phyloP scores from a whole-genome alignment of 2,888 invertebrate genomes.

The Tetragonula carbonaria region DNA sequence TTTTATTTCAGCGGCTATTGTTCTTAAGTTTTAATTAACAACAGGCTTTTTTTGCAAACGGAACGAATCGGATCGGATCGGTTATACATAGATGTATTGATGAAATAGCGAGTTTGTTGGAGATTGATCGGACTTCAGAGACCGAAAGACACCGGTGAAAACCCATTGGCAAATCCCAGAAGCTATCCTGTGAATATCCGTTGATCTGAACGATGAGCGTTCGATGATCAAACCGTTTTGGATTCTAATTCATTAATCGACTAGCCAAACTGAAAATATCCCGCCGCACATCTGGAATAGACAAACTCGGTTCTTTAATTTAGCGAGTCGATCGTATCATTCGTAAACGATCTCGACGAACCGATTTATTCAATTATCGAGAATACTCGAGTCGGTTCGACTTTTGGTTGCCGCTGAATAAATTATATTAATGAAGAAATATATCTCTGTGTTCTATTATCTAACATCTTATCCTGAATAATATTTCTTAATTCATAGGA shows the following conservation, averaged over 20 bases:
- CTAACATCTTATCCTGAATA: no score
- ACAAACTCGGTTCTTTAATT: neutral
- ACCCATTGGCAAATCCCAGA: neutral
- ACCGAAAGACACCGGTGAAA: neutral
- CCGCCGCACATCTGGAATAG: neutral
- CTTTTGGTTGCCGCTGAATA: neutral
- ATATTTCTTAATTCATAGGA: no score
- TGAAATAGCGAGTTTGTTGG: neutral
- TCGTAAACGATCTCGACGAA: neutral
- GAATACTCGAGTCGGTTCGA: neutral
- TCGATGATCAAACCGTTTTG: neutral
- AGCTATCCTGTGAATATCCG: neutral
- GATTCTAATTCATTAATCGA: neutral
- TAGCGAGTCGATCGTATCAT: neutral
- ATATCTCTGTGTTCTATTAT: neutral
- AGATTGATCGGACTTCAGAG: neutral
- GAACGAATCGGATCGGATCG: neutral
- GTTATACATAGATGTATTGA: neutral
- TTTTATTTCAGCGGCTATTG: neutral
- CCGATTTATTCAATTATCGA: neutral
- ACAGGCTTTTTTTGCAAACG: neutral
- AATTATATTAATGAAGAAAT: neutral
- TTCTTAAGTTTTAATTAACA: neutral
- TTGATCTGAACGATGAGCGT: neutral
- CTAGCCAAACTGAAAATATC: neutral